Evolutionary conservation across 2,113 vertebrate genomes (phyloP).

Genomic region (Trematocara unimaculatum): DNA sequence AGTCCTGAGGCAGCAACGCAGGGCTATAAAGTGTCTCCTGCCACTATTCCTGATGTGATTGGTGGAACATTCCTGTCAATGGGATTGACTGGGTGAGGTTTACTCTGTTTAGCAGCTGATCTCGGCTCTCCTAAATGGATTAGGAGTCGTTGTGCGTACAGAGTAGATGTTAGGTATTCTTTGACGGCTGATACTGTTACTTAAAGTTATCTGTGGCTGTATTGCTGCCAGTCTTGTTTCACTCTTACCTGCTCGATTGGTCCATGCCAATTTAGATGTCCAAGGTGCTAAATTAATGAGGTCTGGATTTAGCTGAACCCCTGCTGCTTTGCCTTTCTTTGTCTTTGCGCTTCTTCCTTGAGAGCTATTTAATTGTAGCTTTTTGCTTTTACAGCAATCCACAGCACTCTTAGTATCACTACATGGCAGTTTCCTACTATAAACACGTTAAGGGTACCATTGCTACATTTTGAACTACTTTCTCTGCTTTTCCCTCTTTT

Average conservation of each 20-base stretch:
- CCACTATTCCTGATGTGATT: neutral
- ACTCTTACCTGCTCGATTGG: neutral
- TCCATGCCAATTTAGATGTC: neutral
- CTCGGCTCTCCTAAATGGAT: constrained; percentile 38
- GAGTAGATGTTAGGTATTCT: neutral
- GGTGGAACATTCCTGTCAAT: constrained; percentile 5
- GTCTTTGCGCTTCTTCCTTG: neutral
- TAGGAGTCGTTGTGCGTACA: constrained; percentile 3
- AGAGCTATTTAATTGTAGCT: neutral
- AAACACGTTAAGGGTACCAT: rapidly evolving
- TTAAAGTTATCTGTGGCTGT: neutral
- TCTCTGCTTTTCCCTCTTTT: neutral
- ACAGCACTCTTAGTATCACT: neutral
- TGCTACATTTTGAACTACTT: neutral
- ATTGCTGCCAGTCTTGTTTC: neutral
- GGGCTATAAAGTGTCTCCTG: neutral
- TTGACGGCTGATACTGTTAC: neutral
- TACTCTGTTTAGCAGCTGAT: constrained; percentile 51
- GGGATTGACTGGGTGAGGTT: constrained; percentile 37
- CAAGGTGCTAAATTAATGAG: constrained; percentile 1
- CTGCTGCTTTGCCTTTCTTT: neutral
- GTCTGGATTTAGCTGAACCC: neutral
- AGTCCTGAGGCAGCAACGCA: neutral
- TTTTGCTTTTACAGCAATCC: neutral
- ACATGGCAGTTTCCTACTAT: neutral